A percentile compares a stretch with the other conserved stretches of the same genome.
Conservation (phyloP, 2,113 vertebrate genomes). For the Ursus arctos region DNA sequence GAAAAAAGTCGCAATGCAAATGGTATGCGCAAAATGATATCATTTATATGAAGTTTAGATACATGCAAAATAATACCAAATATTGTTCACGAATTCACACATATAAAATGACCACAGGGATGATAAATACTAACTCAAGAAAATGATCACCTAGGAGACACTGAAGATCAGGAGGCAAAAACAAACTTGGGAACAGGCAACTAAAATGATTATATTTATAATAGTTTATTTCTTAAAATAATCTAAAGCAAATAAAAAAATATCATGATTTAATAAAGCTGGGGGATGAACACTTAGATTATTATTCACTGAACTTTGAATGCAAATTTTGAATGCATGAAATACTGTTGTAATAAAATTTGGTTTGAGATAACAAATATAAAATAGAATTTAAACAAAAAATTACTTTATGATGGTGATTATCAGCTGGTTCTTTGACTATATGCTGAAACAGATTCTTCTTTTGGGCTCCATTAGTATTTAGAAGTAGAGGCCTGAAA, state of each 20-base stretch:
- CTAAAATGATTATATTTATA: neutral
- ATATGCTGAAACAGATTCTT: conserved; percentile 95
- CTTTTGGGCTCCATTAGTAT: conserved; percentile 94
- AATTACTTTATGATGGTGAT: conserved; percentile 90
- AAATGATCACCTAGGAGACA: neutral
- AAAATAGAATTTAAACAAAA: conserved; percentile 59
- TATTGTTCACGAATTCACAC: neutral
- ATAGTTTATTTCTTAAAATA: conserved; percentile 61
- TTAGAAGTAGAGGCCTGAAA: conserved; percentile 94
- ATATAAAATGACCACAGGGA: neutral
- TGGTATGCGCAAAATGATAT: neutral
- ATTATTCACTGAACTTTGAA: conserved; percentile 39
- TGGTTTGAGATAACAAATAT: conserved; percentile 47
- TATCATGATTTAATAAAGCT: conserved; percentile 25
- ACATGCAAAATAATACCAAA: conserved; percentile 12
- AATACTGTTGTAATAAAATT: conserved; percentile 44
- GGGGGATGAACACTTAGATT: conserved; percentile 16
- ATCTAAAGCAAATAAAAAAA: conserved; percentile 47
- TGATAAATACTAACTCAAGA: conserved; percentile 8
- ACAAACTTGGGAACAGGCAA: neutral
- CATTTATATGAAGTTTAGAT: neutral
- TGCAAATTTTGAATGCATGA: conserved; percentile 3
- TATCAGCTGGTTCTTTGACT: conserved; percentile 93
- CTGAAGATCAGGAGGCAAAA: neutral
- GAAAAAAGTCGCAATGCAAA: neutral